phyloP scores from a whole-genome alignment of 2,888 invertebrate genomes.

The Schrankia costaestrigalis region DNA sequence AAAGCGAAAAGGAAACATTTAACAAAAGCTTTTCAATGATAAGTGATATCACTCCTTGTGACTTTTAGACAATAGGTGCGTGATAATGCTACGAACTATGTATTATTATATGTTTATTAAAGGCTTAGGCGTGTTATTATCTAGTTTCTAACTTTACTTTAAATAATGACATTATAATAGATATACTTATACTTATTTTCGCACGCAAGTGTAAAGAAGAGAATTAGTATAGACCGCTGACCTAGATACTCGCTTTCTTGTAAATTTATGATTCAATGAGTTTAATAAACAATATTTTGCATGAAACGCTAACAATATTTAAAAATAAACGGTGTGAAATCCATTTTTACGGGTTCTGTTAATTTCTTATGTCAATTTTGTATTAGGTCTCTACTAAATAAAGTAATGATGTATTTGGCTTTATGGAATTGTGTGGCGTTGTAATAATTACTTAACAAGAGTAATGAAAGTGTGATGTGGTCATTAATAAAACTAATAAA shows the following conservation, averaged over 20 bases:
- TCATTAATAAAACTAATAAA: conserved; percentile 34
- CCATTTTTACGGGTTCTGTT: no score
- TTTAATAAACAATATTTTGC: conserved; percentile 6
- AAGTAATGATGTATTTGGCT: background rate
- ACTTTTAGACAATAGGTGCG: conserved; percentile 11
- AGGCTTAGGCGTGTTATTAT: conserved; percentile 3
- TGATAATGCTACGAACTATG: conserved; percentile 7
- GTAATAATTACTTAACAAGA: conserved; percentile 27
- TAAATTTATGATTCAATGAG: conserved; percentile 17
- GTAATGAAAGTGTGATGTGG: conserved; percentile 23
- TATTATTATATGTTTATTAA: conserved; percentile 2
- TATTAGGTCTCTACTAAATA: background rate
- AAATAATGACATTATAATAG: conserved; percentile 30
- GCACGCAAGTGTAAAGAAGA: conserved; percentile 20
- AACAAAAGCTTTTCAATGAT: conserved; percentile 19
- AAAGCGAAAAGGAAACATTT: conserved; percentile 11
- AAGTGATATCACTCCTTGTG: conserved; percentile 8
- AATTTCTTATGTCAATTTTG: no score
- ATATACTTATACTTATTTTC: conserved; percentile 14
- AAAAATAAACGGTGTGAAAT: no score
- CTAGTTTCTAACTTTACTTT: conserved; percentile 14
- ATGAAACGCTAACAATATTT: no score
- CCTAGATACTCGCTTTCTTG: conserved; percentile 20
- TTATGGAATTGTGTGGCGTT: conserved; percentile 9
- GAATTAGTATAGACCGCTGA: conserved; percentile 30